phyloP scores from a whole-genome alignment of 2,797 vertebrate genomes.

The Acrocephalus scirpaceus region DNA sequence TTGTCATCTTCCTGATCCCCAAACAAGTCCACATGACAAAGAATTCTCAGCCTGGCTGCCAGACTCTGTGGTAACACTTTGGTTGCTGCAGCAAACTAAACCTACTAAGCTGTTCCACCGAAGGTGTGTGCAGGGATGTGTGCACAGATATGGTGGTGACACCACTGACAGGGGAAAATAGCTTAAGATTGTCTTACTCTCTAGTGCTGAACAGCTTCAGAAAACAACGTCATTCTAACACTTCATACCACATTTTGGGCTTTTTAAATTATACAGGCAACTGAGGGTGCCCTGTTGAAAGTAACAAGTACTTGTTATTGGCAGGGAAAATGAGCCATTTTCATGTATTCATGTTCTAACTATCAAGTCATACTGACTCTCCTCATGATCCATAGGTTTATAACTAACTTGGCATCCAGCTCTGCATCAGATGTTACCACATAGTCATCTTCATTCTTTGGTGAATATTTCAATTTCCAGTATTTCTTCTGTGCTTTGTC shows the following conservation, averaged over 20 bases:
- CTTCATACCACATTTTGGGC: background rate
- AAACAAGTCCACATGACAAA: background rate
- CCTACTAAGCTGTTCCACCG: background rate
- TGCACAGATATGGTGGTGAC: rapidly evolving
- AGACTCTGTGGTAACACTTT: background rate
- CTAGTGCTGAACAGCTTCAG: background rate
- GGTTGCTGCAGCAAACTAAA: background rate
- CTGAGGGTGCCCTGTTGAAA: background rate
- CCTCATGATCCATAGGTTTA: constrained; percentile 17
- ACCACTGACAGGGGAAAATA: background rate
- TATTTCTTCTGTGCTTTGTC: constrained; percentile 89
- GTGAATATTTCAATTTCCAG: constrained; percentile 89
- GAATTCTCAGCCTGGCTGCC: background rate
- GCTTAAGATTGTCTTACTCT: background rate
- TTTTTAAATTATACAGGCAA: background rate
- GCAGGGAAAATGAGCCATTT: background rate
- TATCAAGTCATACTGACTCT: background rate
- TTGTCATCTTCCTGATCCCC: background rate
- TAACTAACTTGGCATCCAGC: constrained; percentile 85
- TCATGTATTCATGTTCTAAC: background rate
- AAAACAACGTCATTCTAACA: background rate
- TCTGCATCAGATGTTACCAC: constrained; percentile 86
- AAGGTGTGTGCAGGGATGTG: background rate
- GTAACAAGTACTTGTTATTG: background rate
- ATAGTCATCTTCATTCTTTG: constrained; percentile 88